These are phyloP conservation scores for Phaonia tiefii DNA, from an alignment of 2,888 invertebrate genomes.

Conservation along the genomic window DNA sequence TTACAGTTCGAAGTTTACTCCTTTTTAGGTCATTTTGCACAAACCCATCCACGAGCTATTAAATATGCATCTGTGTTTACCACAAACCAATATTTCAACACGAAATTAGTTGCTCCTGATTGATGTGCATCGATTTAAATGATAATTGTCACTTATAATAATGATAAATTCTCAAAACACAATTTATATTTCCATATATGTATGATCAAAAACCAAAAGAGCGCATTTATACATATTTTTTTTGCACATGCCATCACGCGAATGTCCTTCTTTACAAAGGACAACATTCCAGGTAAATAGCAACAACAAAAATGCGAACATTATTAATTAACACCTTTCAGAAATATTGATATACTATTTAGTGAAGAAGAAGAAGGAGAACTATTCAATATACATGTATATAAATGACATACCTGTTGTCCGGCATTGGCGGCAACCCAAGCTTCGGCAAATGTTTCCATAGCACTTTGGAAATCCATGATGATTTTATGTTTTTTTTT, in stretches of 20 bases:
- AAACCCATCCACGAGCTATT: too few relatives aligned
- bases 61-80: not conserved
- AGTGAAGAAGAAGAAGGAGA: not conserved
- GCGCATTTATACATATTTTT: not conserved
- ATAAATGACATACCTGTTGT: constrained; percentile 85
- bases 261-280: not conserved
- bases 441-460: constrained; percentile 98
- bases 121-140: constrained; percentile 5
- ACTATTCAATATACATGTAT: not conserved
- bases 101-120: not conserved
- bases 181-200: constrained; percentile 11
- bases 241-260: constrained; percentile 18
- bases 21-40: too few relatives aligned
- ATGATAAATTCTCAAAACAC: not conserved
- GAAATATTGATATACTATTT: not conserved
- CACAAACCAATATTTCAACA: not conserved
- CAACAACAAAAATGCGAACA: constrained; percentile 34
- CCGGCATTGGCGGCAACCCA: constrained; percentile 95
- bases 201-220: not conserved
- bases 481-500: not conserved
- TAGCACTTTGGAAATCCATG: constrained; percentile 99
- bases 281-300: constrained; percentile 1
- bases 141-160: not conserved
- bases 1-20: too few relatives aligned
- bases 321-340: constrained; percentile 56